Percentiles rank a stretch among this genome's conserved stretches.
phyloP scores from a whole-genome alignment of 2,797 vertebrate genomes.

The Melanogrammus aeglefinus region DNA sequence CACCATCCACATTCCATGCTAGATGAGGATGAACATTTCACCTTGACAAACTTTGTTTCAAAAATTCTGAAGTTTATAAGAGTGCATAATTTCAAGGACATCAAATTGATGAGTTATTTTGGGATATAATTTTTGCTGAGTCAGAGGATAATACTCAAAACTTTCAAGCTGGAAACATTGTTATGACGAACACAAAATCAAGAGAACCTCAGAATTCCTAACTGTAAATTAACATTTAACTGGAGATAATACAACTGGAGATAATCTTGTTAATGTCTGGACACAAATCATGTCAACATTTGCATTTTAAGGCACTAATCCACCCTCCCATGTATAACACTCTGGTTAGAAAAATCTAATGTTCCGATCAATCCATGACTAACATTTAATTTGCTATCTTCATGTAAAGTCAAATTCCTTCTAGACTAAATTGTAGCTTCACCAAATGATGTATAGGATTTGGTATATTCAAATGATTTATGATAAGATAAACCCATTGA shows the following conservation, averaged over 20 bases:
- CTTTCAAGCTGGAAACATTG: neutral
- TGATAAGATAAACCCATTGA: neutral
- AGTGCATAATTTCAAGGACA: neutral
- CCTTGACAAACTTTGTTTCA: neutral
- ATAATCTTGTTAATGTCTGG: slow-evolving; percentile 28
- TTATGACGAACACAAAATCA: neutral
- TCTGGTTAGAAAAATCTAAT: slow-evolving; percentile 30
- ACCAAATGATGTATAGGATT: neutral
- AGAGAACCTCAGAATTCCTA: neutral
- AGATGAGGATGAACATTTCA: neutral
- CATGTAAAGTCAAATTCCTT: neutral
- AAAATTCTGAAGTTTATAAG: neutral
- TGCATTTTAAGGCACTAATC: slow-evolving; percentile 73
- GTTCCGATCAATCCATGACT: slow-evolving; percentile 8
- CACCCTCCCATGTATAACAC: slow-evolving; percentile 39
- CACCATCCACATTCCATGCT: neutral
- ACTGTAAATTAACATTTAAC: neutral
- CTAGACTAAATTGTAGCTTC: slow-evolving; percentile 5
- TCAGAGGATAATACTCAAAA: neutral
- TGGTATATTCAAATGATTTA: slow-evolving; percentile 5
- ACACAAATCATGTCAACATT: slow-evolving; percentile 38
- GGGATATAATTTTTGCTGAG: neutral
- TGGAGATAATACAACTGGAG: slow-evolving; percentile 9
- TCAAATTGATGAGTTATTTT: neutral
- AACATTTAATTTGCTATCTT: slow-evolving; percentile 7